Evolutionary conservation across 92 coral and sea anemone genomes (phyloP).

Genomic region (Ricordea florida): DNA sequence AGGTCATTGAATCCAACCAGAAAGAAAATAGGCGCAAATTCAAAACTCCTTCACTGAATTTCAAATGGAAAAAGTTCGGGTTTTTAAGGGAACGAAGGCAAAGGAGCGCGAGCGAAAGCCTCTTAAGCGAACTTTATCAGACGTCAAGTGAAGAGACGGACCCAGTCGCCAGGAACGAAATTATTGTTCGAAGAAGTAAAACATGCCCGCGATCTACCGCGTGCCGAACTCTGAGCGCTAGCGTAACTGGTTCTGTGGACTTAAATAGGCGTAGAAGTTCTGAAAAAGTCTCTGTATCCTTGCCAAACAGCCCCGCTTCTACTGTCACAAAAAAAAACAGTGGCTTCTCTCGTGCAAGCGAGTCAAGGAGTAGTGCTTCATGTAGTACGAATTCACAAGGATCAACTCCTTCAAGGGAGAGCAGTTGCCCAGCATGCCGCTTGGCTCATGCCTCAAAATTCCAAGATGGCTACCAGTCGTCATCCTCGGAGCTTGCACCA

Average conservation of each 20-base stretch:
- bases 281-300: neutral
- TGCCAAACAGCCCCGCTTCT: constrained; percentile 9
- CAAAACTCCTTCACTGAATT: neutral
- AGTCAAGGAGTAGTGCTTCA: constrained; percentile 21
- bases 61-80: constrained; percentile 16
- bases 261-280: neutral
- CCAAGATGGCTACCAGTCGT: no score
- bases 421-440: no score
- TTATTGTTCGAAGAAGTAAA: neutral
- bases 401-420: constrained; percentile 10
- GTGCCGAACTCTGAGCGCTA: constrained; percentile 16
- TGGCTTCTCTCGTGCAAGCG: neutral
- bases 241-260: neutral
- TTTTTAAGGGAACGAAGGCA: constrained; percentile 27
- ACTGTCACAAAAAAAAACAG: neutral
- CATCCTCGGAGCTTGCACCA: no score
- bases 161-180: neutral
- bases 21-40: neutral
- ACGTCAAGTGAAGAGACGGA: constrained; percentile 22
- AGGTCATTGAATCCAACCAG: no score
- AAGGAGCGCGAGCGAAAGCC: constrained; percentile 33
- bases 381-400: constrained; percentile 7
- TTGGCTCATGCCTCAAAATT: no score
- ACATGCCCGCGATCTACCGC: neutral
- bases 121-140: neutral